phyloP scores from a whole-genome alignment of 2,888 invertebrate species.

The Epistrophe grossulariae region DNA sequence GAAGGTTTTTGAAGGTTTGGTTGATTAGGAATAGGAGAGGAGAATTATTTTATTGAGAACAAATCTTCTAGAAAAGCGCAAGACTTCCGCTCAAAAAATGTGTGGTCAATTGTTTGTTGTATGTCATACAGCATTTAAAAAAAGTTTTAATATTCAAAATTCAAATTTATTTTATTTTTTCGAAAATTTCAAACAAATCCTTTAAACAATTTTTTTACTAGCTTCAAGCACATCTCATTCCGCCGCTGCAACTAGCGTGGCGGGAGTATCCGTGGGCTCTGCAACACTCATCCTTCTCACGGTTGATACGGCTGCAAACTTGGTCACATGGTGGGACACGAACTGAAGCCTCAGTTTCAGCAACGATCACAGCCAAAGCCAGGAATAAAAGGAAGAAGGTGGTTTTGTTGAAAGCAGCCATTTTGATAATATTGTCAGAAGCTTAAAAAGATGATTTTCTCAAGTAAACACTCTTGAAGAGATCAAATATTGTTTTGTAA shows the following conservation, averaged over 20 bases:
- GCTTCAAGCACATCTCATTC: conserved; percentile 4
- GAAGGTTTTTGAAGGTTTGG: too few species aligned
- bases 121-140: too few species aligned
- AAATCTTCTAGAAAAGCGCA: too few species aligned
- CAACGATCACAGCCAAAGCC: neutral
- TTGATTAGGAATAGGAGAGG: too few species aligned
- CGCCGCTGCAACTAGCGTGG: neutral
- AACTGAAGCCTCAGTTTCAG: conserved; percentile 3
- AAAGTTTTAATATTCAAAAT: too few species aligned
- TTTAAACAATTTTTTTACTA: too few species aligned
- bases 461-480: neutral
- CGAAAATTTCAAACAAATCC: too few species aligned
- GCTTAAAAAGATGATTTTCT: neutral
- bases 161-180: too few species aligned
- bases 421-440: neutral
- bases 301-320: neutral
- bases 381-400: conserved; percentile 19
- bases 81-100: too few species aligned
- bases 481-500: neutral
- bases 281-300: conserved; percentile 7
- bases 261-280: conserved; percentile 8
- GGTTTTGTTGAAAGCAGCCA: conserved; percentile 28
- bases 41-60: too few species aligned
- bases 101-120: too few species aligned
- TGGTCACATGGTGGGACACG: conserved; percentile 1